phyloP scores from a whole-genome alignment of 1,140 invertebrate genomes.

The Tigriopus japonicus region DNA sequence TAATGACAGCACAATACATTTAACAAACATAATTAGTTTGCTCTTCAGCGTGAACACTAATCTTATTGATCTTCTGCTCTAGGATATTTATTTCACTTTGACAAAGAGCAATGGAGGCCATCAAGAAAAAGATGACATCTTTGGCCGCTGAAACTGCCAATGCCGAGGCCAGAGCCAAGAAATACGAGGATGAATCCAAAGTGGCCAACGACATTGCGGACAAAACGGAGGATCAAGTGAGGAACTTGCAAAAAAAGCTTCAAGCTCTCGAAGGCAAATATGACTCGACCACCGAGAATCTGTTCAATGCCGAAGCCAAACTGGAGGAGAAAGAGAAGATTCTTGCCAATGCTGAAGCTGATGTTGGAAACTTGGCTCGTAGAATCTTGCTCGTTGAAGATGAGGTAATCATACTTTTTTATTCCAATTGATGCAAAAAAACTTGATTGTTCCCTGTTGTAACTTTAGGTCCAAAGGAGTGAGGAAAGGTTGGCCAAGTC shows the following conservation, averaged over 20 bases:
- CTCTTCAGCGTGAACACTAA: too few species aligned
- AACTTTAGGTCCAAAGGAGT: too few species aligned
- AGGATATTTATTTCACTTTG: neutral
- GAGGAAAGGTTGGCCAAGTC: too few species aligned
- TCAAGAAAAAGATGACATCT: constrained; percentile 2
- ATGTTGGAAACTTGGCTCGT: neutral
- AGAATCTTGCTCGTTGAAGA: constrained; percentile 2
- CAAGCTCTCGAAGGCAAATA: neutral
- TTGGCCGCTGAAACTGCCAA: constrained; percentile 5
- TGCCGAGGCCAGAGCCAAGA: neutral
- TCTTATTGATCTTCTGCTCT: too few species aligned
- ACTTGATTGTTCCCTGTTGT: too few species aligned
- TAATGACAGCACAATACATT: too few species aligned
- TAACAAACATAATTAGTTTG: too few species aligned
- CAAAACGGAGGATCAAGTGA: neutral
- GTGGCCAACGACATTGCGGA: neutral
- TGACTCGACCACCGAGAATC: constrained; percentile 1
- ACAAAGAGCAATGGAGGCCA: neutral
- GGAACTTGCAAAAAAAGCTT: constrained; percentile 2
- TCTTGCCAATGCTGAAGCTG: neutral
- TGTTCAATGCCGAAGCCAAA: neutral
- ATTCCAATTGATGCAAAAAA: too few species aligned
- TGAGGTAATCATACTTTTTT: neutral
- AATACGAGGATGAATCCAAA: neutral
- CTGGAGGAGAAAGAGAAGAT: constrained; percentile 1